Conservation (phyloP, 2,113 vertebrate species). For the Engystomops pustulosus region DNA sequence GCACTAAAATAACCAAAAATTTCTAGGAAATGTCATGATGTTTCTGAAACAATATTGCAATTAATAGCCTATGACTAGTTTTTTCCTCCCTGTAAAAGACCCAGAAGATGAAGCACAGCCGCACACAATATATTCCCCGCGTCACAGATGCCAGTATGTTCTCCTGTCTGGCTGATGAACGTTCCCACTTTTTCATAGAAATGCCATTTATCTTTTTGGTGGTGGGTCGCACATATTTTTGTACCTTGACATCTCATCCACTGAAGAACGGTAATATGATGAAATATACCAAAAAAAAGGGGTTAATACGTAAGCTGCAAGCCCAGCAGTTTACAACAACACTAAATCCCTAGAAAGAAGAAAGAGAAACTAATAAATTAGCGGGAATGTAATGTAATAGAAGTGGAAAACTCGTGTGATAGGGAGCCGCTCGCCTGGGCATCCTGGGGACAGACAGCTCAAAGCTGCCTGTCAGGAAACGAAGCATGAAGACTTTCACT, state of each 20-base stretch:
- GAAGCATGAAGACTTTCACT: conserved; percentile 44
- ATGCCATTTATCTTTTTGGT: conserved; percentile 44
- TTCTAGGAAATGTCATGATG: background rate
- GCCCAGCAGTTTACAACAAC: conserved; percentile 21
- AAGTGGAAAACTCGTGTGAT: conserved; percentile 12
- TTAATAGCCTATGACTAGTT: background rate
- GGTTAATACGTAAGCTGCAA: conserved; percentile 52
- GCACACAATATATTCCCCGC: background rate
- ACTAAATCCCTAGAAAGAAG: conserved; percentile 35
- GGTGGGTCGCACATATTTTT: conserved; percentile 22
- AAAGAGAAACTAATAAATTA: conserved; percentile 52
- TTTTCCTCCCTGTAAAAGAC: background rate
- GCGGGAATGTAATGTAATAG: conserved; percentile 40
- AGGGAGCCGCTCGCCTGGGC: conserved; percentile 40
- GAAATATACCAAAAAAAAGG: conserved; percentile 36
- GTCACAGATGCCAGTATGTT: background rate
- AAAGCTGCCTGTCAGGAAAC: conserved; percentile 49
- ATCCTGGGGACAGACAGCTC: conserved; percentile 35
- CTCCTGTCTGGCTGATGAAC: conserved; percentile 6
- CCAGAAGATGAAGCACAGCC: background rate
- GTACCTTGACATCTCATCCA: conserved; percentile 28
- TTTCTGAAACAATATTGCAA: background rate
- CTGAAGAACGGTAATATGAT: conserved; percentile 9
- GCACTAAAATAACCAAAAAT: background rate
- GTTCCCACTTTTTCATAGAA: conserved; percentile 23